These are phyloP conservation scores for Notolepis coatsorum DNA, from an alignment of 2,797 vertebrate genomes.

Conservation along the genomic window DNA sequence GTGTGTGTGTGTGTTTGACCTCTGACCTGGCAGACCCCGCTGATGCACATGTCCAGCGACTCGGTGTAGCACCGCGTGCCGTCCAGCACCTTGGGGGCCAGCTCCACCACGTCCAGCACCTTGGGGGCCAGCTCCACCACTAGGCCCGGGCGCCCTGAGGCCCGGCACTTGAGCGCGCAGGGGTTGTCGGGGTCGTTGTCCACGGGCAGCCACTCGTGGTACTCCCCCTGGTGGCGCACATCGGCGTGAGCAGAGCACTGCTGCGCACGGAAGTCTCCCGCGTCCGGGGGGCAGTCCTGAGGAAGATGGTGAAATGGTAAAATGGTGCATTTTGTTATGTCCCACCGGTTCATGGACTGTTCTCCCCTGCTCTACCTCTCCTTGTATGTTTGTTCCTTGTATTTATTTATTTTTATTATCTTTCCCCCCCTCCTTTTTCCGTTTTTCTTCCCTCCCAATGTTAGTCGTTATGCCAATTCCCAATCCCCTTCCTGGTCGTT, in stretches of 20 bases:
- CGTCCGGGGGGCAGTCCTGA: constrained; percentile 93
- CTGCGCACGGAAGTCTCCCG: constrained; percentile 95
- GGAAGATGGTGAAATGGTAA: constrained; percentile 9
- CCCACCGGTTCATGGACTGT: too few relatives aligned
- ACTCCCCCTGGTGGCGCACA: constrained; percentile 90
- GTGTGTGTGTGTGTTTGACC: not conserved
- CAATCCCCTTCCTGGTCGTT: too few relatives aligned
- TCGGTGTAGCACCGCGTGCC: constrained; percentile 97
- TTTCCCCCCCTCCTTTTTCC: too few relatives aligned
- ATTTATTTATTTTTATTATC: too few relatives aligned
- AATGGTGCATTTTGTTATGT: too few relatives aligned
- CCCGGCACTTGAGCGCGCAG: constrained; percentile 93
- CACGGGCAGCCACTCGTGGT: constrained; percentile 94
- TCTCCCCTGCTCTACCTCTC: too few relatives aligned
- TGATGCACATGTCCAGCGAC: constrained; percentile 98
- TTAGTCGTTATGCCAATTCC: too few relatives aligned
- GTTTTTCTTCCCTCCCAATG: too few relatives aligned
- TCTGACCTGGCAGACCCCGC: constrained; percentile 93
- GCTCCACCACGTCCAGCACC: constrained; percentile 93
- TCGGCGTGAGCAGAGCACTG: constrained; percentile 97
- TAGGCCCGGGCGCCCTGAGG: constrained; percentile 82
- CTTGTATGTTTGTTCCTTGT: too few relatives aligned
- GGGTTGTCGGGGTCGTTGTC: constrained; percentile 95
- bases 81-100: constrained; percentile 96
- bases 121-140: constrained; percentile 95